These are phyloP conservation scores for Morone chrysops DNA, from an alignment of 2,113 vertebrate species.

Conservation along the genomic window DNA sequence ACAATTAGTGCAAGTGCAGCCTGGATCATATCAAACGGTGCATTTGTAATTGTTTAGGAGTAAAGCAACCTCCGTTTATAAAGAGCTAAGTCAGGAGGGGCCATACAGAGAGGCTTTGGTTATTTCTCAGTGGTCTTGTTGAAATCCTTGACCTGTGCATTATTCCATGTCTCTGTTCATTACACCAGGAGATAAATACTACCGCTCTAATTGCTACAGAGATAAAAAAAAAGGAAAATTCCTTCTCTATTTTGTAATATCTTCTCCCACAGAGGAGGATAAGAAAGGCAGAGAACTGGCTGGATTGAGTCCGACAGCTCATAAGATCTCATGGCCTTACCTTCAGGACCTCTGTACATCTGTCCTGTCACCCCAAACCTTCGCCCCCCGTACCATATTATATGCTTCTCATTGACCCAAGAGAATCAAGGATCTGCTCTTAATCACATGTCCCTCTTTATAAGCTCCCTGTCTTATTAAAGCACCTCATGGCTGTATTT, in stretches of 20 bases:
- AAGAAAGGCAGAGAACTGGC: slow-evolving; percentile 14
- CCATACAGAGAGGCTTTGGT: slow-evolving; percentile 27
- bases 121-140: slow-evolving; percentile 70
- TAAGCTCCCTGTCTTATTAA: slow-evolving; percentile 81
- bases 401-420: slow-evolving; percentile 63
- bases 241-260: slow-evolving; percentile 64
- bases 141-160: slow-evolving; percentile 45
- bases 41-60: slow-evolving; percentile 71
- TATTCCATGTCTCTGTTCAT: slow-evolving; percentile 66
- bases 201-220: slow-evolving; percentile 46
- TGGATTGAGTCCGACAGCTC: slow-evolving; percentile 50
- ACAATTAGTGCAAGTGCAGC: slow-evolving; percentile 80
- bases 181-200: slow-evolving; percentile 71
- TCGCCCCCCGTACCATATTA: slow-evolving; percentile 42
- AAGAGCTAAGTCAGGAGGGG: slow-evolving; percentile 60
- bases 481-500: slow-evolving; percentile 72
- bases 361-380: slow-evolving; percentile 53
- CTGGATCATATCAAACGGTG: slow-evolving; percentile 79
- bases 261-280: slow-evolving; percentile 52
- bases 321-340: slow-evolving; percentile 51
- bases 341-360: slow-evolving; percentile 68
- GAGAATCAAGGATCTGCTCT: slow-evolving; percentile 77
- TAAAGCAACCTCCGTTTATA: slow-evolving; percentile 56
- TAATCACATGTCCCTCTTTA: slow-evolving; percentile 80
- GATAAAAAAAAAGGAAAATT: slow-evolving; percentile 64